A percentile compares a stretch with the other conserved stretches of the same genome.
These are phyloP conservation scores for Megaceryle torquata DNA, from an alignment of 2,113 vertebrate genomes.

Conservation along the genomic window DNA sequence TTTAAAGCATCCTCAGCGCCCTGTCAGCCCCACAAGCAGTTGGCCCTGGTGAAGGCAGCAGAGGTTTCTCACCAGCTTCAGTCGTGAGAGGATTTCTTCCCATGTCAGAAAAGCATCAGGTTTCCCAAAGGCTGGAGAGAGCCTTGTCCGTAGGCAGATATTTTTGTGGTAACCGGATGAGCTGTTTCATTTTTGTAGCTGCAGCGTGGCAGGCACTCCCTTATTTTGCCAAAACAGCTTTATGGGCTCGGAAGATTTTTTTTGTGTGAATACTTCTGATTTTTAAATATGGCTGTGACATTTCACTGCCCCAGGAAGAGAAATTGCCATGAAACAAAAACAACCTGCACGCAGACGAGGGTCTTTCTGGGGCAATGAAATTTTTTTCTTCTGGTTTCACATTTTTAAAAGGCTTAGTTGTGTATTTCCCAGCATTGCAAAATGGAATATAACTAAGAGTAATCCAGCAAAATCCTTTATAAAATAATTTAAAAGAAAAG, in stretches of 20 bases:
- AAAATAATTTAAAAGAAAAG: background rate
- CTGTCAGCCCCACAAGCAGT: background rate
- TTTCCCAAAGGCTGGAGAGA: background rate
- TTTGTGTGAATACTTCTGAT: background rate
- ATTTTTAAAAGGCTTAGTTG: background rate
- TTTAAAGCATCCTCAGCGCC: background rate
- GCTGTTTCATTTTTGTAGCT: background rate
- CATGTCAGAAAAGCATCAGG: background rate
- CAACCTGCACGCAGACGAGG: background rate
- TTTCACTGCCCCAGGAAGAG: background rate
- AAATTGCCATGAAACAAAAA: background rate
- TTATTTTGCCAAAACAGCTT: constrained; percentile 27
- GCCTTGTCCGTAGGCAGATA: background rate
- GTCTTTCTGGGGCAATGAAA: background rate
- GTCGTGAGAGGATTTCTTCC: background rate
- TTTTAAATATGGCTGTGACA: constrained; percentile 12
- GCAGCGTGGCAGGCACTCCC: background rate
- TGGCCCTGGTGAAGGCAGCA: background rate
- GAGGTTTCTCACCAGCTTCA: background rate
- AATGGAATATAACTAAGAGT: background rate
- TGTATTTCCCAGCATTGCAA: background rate
- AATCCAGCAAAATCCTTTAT: background rate
- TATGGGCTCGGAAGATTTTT: background rate
- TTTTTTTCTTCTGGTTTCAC: background rate
- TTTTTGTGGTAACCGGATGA: background rate